Conservation (phyloP, 2,888 invertebrate species). For the Dascillus cervinus region DNA sequence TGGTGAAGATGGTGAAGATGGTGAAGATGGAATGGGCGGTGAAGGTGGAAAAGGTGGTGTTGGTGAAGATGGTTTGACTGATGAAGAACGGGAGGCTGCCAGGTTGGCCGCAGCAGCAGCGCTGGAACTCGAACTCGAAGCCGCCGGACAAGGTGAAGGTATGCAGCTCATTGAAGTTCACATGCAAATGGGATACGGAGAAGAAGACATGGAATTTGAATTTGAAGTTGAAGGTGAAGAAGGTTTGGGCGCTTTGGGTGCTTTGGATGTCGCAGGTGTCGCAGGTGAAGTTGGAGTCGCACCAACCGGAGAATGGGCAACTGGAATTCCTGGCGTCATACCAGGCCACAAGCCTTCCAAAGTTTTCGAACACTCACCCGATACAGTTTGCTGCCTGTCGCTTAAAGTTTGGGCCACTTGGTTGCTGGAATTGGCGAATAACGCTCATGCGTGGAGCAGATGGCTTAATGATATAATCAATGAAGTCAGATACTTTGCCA, state of each 20-base stretch:
- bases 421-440: slow-evolving; percentile 35
- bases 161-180: no score
- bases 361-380: slow-evolving; percentile 30
- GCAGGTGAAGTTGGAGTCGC: not conserved
- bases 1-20: slow-evolving; percentile 3
- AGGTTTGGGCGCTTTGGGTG: not conserved
- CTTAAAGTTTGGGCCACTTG: slow-evolving; percentile 37
- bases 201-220: no score
- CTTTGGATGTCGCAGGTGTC: not conserved
- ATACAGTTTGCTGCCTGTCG: slow-evolving; percentile 34
- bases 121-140: not conserved
- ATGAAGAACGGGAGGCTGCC: not conserved
- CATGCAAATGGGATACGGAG: no score
- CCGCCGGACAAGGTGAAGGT: not conserved
- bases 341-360: slow-evolving; percentile 27
- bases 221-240: slow-evolving; percentile 2
- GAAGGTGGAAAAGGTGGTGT: slow-evolving; percentile 1
- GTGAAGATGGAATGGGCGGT: slow-evolving; percentile 3
- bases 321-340: slow-evolving; percentile 6
- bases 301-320: not conserved
- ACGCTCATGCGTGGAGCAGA: slow-evolving; percentile 36
- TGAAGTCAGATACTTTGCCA: slow-evolving; percentile 30
- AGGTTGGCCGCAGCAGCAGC: not conserved
- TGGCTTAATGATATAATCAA: slow-evolving; percentile 33
- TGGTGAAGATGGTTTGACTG: slow-evolving; percentile 1